phyloP scores from a whole-genome alignment of 1,140 invertebrate species.

The Drosophila kepulauana region DNA sequence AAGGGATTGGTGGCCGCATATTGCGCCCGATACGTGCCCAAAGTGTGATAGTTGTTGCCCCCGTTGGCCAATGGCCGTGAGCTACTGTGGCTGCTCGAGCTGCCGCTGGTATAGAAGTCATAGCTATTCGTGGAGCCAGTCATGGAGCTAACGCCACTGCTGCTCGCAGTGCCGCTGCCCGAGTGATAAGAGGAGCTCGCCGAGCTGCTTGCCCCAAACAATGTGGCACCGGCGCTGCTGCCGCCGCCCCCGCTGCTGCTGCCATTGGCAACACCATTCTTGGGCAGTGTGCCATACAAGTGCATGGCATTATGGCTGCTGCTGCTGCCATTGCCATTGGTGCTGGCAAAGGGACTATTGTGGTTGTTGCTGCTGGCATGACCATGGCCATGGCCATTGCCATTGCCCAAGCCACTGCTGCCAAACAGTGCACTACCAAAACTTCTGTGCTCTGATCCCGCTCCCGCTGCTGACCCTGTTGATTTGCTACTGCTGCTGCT shows the following conservation, averaged over 20 bases:
- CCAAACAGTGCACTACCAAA: conserved; percentile 66
- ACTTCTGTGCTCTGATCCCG: conserved; percentile 51
- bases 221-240: conserved; percentile 54
- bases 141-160: conserved; percentile 83
- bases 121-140: conserved; percentile 83
- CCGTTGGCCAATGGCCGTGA: conserved; percentile 70
- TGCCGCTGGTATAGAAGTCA: conserved; percentile 74
- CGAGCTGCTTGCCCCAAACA: conserved; percentile 58
- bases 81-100: conserved; percentile 50
- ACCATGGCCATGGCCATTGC: conserved; percentile 49
- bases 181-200: conserved; percentile 64
- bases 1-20: conserved; percentile 85
- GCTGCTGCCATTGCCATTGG: conserved; percentile 59
- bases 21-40: conserved; percentile 82
- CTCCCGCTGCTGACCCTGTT: conserved; percentile 50
- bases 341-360: conserved; percentile 67
- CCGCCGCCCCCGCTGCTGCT: conserved; percentile 6
- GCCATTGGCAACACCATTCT: conserved; percentile 61
- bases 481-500: conserved; percentile 61
- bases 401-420: conserved; percentile 66
- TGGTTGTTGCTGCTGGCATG: conserved; percentile 29
- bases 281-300: conserved; percentile 81
- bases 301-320: conserved; percentile 76
- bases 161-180: conserved; percentile 72
- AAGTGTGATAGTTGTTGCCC: conserved; percentile 82